phyloP scores from a whole-genome alignment of 1,140 invertebrate species.

The Drosophila orena region DNA sequence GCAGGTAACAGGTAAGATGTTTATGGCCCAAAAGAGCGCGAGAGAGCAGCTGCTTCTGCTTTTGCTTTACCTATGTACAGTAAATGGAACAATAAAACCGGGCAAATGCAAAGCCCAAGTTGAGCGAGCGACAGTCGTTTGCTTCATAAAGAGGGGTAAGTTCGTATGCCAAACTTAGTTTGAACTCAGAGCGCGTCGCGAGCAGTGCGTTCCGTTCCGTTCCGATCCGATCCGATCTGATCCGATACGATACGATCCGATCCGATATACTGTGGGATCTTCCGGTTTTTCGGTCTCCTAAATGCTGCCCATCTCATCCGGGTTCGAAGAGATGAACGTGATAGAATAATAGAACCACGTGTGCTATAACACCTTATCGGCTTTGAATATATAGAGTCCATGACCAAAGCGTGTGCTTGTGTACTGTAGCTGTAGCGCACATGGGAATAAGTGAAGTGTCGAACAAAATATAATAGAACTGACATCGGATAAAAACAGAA shows the following conservation, averaged over 20 bases:
- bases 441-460: slow-evolving; percentile 7
- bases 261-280: neutral
- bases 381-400: neutral
- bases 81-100: slow-evolving; percentile 14
- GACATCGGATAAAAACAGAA: slow-evolving; percentile 26
- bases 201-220: slow-evolving; percentile 16
- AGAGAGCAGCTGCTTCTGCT: slow-evolving; percentile 26
- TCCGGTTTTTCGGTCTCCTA: neutral
- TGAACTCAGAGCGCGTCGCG: slow-evolving; percentile 50
- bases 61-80: neutral
- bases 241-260: neutral
- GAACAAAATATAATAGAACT: slow-evolving; percentile 24
- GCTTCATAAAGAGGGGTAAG: slow-evolving; percentile 61
- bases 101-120: slow-evolving; percentile 68
- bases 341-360: slow-evolving; percentile 47
- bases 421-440: slow-evolving; percentile 4
- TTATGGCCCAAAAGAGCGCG: slow-evolving; percentile 18
- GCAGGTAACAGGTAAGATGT: slow-evolving; percentile 33
- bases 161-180: slow-evolving; percentile 67
- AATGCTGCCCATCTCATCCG: slow-evolving; percentile 1
- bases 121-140: slow-evolving; percentile 27
- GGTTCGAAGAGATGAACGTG: slow-evolving; percentile 17
- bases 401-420: slow-evolving; percentile 8
- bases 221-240: too few relatives aligned
- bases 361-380: slow-evolving; percentile 35